Conservation (phyloP, 2,797 vertebrate genomes). For the Tadarida brasiliensis region DNA sequence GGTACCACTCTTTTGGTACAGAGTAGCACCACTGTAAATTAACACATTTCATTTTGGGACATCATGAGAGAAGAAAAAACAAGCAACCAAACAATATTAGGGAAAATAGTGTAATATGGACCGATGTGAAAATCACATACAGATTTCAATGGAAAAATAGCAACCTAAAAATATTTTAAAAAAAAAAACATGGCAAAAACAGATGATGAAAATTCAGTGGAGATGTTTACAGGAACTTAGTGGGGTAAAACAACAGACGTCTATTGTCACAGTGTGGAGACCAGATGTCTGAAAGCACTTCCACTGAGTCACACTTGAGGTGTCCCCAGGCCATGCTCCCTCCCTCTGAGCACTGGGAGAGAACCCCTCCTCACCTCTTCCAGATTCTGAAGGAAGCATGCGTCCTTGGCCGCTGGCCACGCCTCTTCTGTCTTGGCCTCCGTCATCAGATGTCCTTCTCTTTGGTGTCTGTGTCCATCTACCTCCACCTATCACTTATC, state of each 20-base stretch:
- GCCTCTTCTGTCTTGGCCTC: neutral
- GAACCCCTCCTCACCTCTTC: too few species aligned
- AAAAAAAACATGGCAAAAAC: neutral
- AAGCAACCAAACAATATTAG: neutral
- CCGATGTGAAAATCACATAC: neutral
- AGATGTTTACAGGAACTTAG: neutral
- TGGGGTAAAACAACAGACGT: neutral
- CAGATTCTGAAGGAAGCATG: neutral
- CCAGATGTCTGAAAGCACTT: neutral
- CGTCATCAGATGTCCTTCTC: neutral
- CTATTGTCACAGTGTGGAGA: neutral
- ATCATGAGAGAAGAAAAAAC: fast-evolving
- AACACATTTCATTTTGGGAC: neutral
- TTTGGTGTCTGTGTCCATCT: neutral
- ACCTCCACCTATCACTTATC: neutral
- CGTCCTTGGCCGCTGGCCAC: fast-evolving
- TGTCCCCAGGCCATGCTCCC: neutral
- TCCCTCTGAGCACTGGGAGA: neutral
- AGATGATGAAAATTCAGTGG: neutral
- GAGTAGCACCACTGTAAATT: neutral
- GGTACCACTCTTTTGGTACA: neutral
- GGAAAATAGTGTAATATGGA: neutral
- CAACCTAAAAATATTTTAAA: neutral
- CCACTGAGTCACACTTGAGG: neutral
- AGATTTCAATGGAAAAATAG: neutral